A percentile compares a stretch with the other conserved stretches of the same genome.
Evolutionary conservation across 2,888 invertebrate species (phyloP).

Genomic region (Phortica magna): DNA sequence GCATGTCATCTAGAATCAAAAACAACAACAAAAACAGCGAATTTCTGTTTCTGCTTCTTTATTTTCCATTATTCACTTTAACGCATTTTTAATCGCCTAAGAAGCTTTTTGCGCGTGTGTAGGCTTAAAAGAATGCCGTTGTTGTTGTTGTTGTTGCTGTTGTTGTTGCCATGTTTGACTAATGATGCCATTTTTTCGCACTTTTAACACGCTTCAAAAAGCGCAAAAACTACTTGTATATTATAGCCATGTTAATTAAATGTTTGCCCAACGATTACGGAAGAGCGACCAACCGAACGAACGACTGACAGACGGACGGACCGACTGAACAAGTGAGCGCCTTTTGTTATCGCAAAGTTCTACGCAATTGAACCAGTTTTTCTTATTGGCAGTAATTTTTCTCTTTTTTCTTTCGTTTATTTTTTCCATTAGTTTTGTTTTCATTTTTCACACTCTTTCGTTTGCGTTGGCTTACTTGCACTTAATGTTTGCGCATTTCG

Average conservation of each 20-base stretch:
- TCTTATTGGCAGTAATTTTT: slow-evolving; percentile 2
- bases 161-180: neutral
- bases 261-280: slow-evolving; percentile 62
- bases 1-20: too few relatives aligned
- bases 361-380: slow-evolving; percentile 64
- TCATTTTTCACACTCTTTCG: neutral
- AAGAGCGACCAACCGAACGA: slow-evolving; percentile 8
- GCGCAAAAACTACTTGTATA: neutral
- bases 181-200: neutral
- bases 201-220: neutral
- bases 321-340: neutral
- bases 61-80: too few relatives aligned
- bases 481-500: neutral
- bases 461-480: neutral
- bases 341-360: slow-evolving; percentile 56
- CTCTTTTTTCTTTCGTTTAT: neutral
- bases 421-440: neutral
- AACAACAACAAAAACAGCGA: too few relatives aligned
- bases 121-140: neutral
- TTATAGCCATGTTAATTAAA: slow-evolving; percentile 58
- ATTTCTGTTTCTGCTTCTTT: too few relatives aligned
- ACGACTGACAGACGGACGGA: neutral
- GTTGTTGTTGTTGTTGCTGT: neutral
- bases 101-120: neutral
- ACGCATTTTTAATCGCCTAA: neutral